These are phyloP conservation scores for Ethmia dodecea DNA, from an alignment of 2,888 invertebrate species.

Conservation along the genomic window DNA sequence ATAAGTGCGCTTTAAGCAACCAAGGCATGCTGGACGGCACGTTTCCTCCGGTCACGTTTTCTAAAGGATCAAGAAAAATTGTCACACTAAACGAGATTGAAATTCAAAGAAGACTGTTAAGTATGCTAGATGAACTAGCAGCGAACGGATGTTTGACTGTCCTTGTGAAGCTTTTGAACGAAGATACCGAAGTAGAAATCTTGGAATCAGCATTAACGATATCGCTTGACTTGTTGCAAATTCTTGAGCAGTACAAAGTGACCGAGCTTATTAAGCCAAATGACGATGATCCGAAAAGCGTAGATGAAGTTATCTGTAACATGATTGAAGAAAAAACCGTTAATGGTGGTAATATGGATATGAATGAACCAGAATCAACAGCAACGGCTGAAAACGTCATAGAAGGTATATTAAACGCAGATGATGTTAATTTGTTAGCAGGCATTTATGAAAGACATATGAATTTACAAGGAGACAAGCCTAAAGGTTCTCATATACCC, in stretches of 20 bases:
- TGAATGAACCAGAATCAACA: slow-evolving; percentile 24
- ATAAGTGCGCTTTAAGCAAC: slow-evolving; percentile 80
- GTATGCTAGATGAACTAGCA: slow-evolving; percentile 82
- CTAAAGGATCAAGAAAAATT: slow-evolving; percentile 86
- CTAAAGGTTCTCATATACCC: slow-evolving; percentile 31
- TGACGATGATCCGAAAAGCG: slow-evolving; percentile 33
- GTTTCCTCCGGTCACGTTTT: slow-evolving; percentile 88
- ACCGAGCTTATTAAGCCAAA: slow-evolving; percentile 37
- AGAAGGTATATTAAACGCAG: slow-evolving; percentile 80
- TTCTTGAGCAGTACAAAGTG: slow-evolving; percentile 77
- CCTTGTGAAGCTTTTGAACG: slow-evolving; percentile 80
- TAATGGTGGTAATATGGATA: slow-evolving; percentile 22
- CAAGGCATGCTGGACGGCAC: slow-evolving; percentile 91
- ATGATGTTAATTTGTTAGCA: slow-evolving; percentile 79
- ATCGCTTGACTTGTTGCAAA: slow-evolving; percentile 68
- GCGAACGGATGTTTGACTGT: slow-evolving; percentile 84
- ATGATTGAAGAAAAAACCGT: slow-evolving; percentile 34
- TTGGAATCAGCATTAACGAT: slow-evolving; percentile 78
- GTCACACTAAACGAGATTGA: slow-evolving; percentile 83
- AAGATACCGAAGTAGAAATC: slow-evolving; percentile 85
- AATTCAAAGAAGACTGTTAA: slow-evolving; percentile 79
- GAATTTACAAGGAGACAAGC: slow-evolving; percentile 40
- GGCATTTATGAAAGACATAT: slow-evolving; percentile 78
- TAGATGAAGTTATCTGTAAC: slow-evolving; percentile 39
- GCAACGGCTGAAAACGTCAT: slow-evolving; percentile 73